Base-by-base conservation (phyloP, 2,113 vertebrate genomes). In the Melanocharis versteri region DNA sequence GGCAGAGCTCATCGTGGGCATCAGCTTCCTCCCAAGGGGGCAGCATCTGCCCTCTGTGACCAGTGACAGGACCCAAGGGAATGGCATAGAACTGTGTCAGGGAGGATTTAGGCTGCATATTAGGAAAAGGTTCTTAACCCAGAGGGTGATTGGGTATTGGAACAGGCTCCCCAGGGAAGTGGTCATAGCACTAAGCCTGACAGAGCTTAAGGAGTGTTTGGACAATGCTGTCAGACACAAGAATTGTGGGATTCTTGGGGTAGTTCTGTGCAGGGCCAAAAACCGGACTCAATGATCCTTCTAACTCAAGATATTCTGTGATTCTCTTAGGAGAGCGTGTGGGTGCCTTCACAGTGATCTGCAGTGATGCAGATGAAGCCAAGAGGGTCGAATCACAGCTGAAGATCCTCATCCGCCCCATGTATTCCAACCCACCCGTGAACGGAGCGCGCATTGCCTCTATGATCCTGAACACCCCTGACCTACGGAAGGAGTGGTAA, bases 341-440 rank as follows among this genome's bases (percentile, higher is more conserved):
- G 0, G 99, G 99, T 39, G 99, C 99, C 80, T 99, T 99, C 98
- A 99, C 98, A 1, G 97, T 99, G 60, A 94, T 99, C 93, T 99
- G 99, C 97, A 98, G 97, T 5, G 99, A 99, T 5, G 90, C 97
- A 0, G 99, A 99, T 7, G 99, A 99, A 96, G 99, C 99, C 65
- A 99, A 99, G 97, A 97, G 99, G 57, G 99, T 99, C 0, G 99
- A 99, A 73, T 99, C 99, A 3, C 99, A 99, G 93, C 96, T 99
- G 73, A 99, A 99, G 98, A 99, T 99, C 94, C 98, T 99, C 69
- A 99, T 99, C 96, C 98, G 99, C 26, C 99, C 99, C 90, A 99
- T 99, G 98, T 99, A 99, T 92, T 99, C 99, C 94, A 99, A 99
- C 96, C 99, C 99, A 2, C 99, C 99, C 10, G 33, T 99, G 95